Percentiles rank a stretch among this genome's conserved stretches.
These are phyloP conservation scores for Ceyx melanurus DNA, from an alignment of 2,113 vertebrate genomes.

Conservation along the genomic window DNA sequence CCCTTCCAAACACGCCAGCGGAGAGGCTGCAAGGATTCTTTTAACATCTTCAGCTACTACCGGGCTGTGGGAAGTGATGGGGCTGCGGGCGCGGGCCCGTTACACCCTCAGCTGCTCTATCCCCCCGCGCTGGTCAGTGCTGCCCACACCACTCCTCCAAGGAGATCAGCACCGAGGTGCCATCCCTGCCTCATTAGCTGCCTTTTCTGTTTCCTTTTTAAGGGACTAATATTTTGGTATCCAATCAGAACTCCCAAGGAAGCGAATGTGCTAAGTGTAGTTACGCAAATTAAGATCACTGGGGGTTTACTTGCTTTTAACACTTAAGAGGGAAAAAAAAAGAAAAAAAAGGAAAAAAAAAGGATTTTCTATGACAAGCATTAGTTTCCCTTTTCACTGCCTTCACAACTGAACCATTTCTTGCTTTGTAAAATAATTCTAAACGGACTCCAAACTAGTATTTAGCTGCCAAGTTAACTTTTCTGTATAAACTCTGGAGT, in stretches of 20 bases:
- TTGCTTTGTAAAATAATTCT: conserved; percentile 45
- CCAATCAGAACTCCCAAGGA: conserved; percentile 44
- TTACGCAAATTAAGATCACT: conserved; percentile 68
- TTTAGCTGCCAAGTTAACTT: conserved; percentile 59
- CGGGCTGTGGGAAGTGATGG: conserved; percentile 69
- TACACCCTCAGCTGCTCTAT: no score
- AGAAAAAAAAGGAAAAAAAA: not conserved
- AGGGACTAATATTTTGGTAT: conserved; percentile 7
- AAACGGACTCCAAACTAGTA: conserved; percentile 37
- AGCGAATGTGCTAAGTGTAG: conserved; percentile 50
- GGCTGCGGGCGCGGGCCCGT: not conserved
- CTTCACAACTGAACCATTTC: conserved; percentile 17
- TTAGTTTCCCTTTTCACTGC: conserved; percentile 46
- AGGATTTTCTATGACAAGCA: conserved; percentile 31
- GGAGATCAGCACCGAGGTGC: conserved; percentile 1
- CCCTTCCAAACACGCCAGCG: conserved; percentile 75
- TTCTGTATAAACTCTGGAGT: not conserved
- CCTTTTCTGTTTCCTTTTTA: not conserved
- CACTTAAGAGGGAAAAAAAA: not conserved
- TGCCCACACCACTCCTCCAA: conserved; percentile 44
- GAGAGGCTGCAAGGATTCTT: conserved; percentile 74
- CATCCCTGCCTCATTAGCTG: conserved; percentile 5
- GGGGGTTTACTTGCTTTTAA: conserved; percentile 73
- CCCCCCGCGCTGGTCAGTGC: not conserved
- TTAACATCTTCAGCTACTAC: conserved; percentile 79